Base-by-base conservation (phyloP, 2,888 invertebrate genomes). In the Coremacera marginata region DNA sequence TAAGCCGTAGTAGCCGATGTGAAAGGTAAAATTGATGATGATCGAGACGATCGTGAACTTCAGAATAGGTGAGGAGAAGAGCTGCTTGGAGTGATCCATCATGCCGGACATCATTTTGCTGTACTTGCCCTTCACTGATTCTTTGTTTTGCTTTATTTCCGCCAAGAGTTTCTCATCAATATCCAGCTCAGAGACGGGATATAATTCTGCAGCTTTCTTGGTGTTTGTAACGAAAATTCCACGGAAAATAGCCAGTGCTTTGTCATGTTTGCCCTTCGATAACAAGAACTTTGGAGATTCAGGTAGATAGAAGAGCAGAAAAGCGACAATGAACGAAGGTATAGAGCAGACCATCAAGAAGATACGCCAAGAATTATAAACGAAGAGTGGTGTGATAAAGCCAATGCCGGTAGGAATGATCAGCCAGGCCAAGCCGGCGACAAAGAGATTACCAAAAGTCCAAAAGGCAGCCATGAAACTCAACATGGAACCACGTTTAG, bases 401-500 rank as follows among this genome's bases (percentile, higher is more conserved):
- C 95, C 95, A 85, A 95, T 93, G 83, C 91, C 90, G 83, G 92
- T 92, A 82, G 94, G 94, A 80, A 94, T 94, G 84, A 94, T 93
- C 80, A 94, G 91, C 94, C 94, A 94, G 80, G 94, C 94, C 81
- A 94, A 89, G 88, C 97, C 96, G 83, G 97, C 97, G 77, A 97
- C 97, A 86, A 97, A 94, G 82, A 97, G 91, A 89, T 97, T 97
- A 82, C 97, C 97, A 84, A 96, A 92, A 77, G 97, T 97, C 97
- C 97, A 97, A 90, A 97, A 97, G 73, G 96, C 96, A 78, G 97
- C 97, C 94, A 97, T 95, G 88, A 96, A 95, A 84, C 96, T 96
- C 83, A 97, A 91, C 96, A 97, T 97, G 74, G 95, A 94, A 72
- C 97, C 97, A 83, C 97, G 92, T 88, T 95, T 95, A 83, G 94